These are phyloP conservation scores for Miichthys miiuy DNA, from an alignment of 2,797 vertebrate genomes.

Conservation along the genomic window DNA sequence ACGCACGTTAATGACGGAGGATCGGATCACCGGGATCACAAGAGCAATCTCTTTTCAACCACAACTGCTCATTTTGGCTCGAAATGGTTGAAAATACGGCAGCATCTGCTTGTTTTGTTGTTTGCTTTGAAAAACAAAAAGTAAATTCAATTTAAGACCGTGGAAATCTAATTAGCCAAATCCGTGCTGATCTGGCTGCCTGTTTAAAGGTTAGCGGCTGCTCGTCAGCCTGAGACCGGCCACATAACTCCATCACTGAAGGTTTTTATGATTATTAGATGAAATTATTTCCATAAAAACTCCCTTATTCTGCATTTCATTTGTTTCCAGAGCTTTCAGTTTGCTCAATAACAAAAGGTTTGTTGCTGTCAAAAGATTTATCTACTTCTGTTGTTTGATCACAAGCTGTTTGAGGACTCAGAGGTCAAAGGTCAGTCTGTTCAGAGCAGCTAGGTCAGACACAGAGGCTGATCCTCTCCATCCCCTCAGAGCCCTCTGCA, in stretches of 20 bases:
- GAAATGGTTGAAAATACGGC: not conserved
- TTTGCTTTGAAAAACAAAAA: conserved; percentile 38
- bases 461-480: conserved; percentile 49
- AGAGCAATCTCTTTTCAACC: conserved; percentile 15
- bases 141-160: conserved; percentile 43
- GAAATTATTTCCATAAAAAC: not conserved
- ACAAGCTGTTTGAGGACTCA: conserved; percentile 12
- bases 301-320: not conserved
- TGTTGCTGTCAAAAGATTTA: not conserved
- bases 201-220: conserved; percentile 40
- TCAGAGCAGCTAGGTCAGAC: conserved; percentile 21
- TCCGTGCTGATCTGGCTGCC: conserved; percentile 44
- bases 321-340: not conserved
- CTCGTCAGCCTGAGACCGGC: not conserved
- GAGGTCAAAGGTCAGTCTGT: conserved; percentile 45
- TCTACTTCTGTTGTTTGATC: conserved; percentile 1
- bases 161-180: conserved; percentile 63
- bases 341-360: not conserved
- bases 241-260: not conserved
- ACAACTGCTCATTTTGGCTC: conserved; percentile 12
- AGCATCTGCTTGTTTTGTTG: conserved; percentile 27
- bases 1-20: conserved; percentile 20
- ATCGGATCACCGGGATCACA: conserved; percentile 19
- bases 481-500: conserved; percentile 32
- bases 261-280: conserved; percentile 11